phyloP scores from a whole-genome alignment of 2,888 invertebrate genomes.

The Troglohyphantes excavatus region DNA sequence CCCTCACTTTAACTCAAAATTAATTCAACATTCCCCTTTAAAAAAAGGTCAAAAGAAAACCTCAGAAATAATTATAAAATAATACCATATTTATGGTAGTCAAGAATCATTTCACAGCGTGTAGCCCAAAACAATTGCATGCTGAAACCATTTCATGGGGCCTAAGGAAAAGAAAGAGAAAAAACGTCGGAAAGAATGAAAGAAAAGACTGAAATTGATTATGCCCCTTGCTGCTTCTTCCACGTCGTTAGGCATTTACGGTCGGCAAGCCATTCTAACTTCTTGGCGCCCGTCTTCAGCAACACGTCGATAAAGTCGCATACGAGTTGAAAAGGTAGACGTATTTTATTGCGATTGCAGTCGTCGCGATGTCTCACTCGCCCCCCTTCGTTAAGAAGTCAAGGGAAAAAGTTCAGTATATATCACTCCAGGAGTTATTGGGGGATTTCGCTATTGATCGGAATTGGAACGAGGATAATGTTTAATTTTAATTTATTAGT shows the following conservation, averaged over 20 bases:
- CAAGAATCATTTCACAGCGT: slow-evolving; percentile 45
- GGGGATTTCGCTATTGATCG: no score
- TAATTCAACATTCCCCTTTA: neutral
- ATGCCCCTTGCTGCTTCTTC: slow-evolving; percentile 63
- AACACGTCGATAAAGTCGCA: slow-evolving; percentile 68
- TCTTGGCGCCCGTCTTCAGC: slow-evolving; percentile 43
- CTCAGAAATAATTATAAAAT: slow-evolving; percentile 3
- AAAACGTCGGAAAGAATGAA: slow-evolving; percentile 15
- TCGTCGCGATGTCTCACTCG: neutral
- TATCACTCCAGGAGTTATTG: no score
- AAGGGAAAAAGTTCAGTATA: neutral
- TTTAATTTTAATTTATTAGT: no score
- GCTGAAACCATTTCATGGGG: slow-evolving; percentile 1
- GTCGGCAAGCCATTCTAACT: slow-evolving; percentile 46
- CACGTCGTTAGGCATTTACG: slow-evolving; percentile 67
- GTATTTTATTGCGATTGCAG: slow-evolving; percentile 25
- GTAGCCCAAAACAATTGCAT: slow-evolving; percentile 33
- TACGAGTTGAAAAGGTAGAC: slow-evolving; percentile 25
- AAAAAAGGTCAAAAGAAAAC: neutral
- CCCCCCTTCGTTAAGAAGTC: neutral
- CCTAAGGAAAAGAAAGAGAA: neutral
- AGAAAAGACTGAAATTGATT: slow-evolving; percentile 55
- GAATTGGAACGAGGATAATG: no score
- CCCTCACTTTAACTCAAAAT: no score
- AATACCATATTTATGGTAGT: neutral